Conservation (phyloP, 2,113 vertebrate species). For the Bombycilla garrulus region DNA sequence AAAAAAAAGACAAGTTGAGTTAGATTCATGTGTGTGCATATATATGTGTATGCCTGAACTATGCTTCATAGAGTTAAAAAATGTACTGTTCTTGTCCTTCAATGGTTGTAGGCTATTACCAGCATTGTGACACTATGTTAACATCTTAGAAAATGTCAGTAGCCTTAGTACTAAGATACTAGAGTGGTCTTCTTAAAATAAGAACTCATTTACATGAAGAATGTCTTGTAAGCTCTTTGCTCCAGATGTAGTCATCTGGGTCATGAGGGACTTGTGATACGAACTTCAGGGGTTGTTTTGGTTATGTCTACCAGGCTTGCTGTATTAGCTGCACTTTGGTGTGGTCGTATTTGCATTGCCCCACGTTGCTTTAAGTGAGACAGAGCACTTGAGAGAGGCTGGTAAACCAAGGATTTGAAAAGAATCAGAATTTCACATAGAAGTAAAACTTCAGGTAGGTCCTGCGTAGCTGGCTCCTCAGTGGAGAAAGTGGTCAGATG, state of each 20-base stretch:
- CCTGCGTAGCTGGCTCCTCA: fast-evolving
- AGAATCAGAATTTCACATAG: not conserved
- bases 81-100: not conserved
- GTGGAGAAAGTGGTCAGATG: not conserved
- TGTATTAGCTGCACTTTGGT: not conserved
- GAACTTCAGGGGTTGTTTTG: not conserved
- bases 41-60: not conserved
- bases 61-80: not conserved
- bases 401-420: not conserved
- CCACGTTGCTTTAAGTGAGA: not conserved
- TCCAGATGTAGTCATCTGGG: not conserved
- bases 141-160: not conserved
- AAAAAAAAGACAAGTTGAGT: not conserved
- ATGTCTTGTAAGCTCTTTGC: not conserved
- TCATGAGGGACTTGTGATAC: not conserved
- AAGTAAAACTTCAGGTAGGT: not conserved
- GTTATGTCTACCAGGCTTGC: not conserved
- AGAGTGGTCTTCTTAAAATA: not conserved
- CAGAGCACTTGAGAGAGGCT: not conserved
- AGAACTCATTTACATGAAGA: not conserved
- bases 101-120: not conserved
- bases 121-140: not conserved
- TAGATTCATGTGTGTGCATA: not conserved
- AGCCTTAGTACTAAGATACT: not conserved
- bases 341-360: not conserved